These are phyloP conservation scores for Drosophila jambulina DNA, from an alignment of 1,140 invertebrate genomes.

Conservation along the genomic window DNA sequence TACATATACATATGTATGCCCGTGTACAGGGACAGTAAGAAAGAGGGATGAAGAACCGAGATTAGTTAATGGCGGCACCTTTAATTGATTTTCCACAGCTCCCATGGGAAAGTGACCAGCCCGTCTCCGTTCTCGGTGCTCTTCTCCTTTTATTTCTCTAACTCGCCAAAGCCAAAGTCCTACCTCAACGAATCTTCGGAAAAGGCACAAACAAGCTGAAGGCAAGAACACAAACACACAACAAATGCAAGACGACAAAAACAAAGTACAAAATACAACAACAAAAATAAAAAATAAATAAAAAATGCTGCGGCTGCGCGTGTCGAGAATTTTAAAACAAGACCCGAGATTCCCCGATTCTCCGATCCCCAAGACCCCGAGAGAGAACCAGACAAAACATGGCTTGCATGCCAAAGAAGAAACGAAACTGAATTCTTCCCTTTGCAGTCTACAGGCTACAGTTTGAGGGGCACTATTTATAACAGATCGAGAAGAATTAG, in stretches of 20 bases:
- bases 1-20: too few species aligned
- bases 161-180: conserved; percentile 28
- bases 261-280: background rate
- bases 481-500: background rate
- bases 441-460: background rate
- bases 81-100: conserved; percentile 68
- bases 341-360: conserved; percentile 7
- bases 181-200: conserved; percentile 44
- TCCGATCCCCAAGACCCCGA: conserved; percentile 11
- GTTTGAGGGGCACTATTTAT: conserved; percentile 3
- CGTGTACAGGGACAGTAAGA: too few species aligned
- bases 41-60: background rate
- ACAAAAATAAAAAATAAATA: conserved; percentile 1
- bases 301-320: conserved; percentile 60
- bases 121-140: background rate
- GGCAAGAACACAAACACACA: conserved; percentile 14
- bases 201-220: conserved; percentile 13
- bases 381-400: conserved; percentile 14
- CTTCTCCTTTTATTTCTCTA: conserved; percentile 3
- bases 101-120: conserved; percentile 60
- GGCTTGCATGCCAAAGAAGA: conserved; percentile 33
- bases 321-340: conserved; percentile 31
- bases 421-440: conserved; percentile 16
- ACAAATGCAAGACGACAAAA: conserved; percentile 8
- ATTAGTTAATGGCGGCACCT: conserved; percentile 47